Percentiles rank a stretch among this genome's conserved stretches.
phyloP scores from a whole-genome alignment of 2,888 invertebrate genomes.

The Drosophila aldrichi region DNA sequence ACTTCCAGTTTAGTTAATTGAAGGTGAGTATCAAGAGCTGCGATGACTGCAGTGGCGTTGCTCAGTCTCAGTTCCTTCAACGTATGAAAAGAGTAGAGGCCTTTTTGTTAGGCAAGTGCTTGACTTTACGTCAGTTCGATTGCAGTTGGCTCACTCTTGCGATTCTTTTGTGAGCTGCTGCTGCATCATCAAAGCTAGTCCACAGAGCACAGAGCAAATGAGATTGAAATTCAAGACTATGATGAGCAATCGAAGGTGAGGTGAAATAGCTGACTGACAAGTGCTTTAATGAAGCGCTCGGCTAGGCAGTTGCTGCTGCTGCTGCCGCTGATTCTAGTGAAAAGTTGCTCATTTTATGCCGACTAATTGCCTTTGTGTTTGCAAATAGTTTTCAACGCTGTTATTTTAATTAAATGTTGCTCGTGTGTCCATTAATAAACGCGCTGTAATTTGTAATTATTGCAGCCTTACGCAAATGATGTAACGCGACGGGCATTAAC shows the following conservation, averaged over 20 bases:
- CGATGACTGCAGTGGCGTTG: not conserved
- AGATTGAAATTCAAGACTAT: not conserved
- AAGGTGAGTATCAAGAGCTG: not conserved
- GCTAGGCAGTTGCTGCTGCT: not conserved
- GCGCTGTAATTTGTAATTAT: conserved; percentile 56
- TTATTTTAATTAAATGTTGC: conserved; percentile 61
- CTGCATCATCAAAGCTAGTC: not conserved
- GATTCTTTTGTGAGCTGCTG: not conserved
- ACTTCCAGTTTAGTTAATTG: not conserved
- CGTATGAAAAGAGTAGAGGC: not conserved
- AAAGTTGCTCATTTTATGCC: conserved; percentile 2
- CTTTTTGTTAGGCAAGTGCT: not conserved
- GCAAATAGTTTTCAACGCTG: conserved; percentile 4
- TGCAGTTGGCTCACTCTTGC: not conserved
- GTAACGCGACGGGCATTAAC: conserved; percentile 30
- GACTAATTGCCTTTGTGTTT: conserved; percentile 22
- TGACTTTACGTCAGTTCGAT: not conserved
- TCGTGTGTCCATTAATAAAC: conserved; percentile 35
- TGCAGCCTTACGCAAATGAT: conserved; percentile 24
- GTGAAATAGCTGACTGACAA: not conserved
- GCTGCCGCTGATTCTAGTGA: not conserved
- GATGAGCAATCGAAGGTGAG: not conserved
- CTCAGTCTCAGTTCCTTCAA: not conserved
- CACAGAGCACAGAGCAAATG: not conserved
- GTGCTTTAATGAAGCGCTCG: not conserved